Conservation (phyloP, 92 coral and sea anemone species). For the Epizoanthus rinbou region DNA sequence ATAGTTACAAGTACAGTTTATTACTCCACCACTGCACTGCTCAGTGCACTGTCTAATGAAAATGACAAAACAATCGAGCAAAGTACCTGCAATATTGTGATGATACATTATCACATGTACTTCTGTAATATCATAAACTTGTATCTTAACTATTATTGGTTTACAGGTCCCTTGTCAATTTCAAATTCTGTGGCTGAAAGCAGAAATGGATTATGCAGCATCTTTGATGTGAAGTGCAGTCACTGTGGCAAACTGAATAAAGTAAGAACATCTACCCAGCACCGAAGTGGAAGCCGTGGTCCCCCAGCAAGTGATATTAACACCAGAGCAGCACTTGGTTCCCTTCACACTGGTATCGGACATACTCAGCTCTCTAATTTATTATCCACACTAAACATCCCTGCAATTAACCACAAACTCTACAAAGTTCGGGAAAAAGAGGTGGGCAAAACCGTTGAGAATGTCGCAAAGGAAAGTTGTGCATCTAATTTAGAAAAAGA, state of each 20-base stretch:
- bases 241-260: constrained; percentile 55
- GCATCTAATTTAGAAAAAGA: constrained; percentile 23
- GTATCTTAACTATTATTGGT: background rate
- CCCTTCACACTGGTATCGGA: constrained; percentile 68
- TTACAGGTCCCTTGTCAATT: constrained; percentile 27
- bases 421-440: constrained; percentile 70
- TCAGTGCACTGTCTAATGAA: no score
- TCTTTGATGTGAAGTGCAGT: background rate
- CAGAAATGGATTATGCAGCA: background rate
- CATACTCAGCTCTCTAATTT: constrained; percentile 63
- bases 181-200: constrained; percentile 29
- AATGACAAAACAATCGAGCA: no score
- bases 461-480: constrained; percentile 54
- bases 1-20: no score
- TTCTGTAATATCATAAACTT: background rate
- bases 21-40: no score
- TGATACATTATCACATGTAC: no score
- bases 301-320: constrained; percentile 62
- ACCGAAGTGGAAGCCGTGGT: constrained; percentile 62
- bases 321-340: constrained; percentile 67
- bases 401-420: constrained; percentile 45
- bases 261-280: constrained; percentile 59
- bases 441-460: constrained; percentile 57
- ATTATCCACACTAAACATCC: constrained; percentile 54
- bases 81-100: no score